Conservation (phyloP, 53 echinoderm and acorn worm species). For the Patiria pectinifera region DNA sequence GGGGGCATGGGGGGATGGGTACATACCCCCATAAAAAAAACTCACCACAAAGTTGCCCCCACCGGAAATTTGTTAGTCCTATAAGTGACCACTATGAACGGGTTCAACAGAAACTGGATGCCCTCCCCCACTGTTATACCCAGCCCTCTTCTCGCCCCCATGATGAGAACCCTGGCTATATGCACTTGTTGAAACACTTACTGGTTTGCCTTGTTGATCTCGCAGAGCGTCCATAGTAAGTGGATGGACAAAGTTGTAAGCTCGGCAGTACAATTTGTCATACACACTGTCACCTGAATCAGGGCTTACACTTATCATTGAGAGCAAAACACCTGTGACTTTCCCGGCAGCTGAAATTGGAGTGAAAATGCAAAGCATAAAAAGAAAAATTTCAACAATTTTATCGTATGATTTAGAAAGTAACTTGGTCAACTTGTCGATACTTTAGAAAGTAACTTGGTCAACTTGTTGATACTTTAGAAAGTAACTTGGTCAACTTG, state of each 20-base stretch:
- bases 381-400: neutral
- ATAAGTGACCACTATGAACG: no score
- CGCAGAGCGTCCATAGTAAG: conserved; percentile 24
- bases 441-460: no score
- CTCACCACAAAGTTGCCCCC: no score
- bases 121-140: neutral
- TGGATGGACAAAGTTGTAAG: conserved; percentile 26
- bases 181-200: neutral
- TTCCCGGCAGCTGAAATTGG: conserved; percentile 15
- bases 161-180: no score
- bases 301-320: conserved; percentile 34
- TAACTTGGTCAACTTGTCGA: no score
- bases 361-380: neutral
- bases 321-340: conserved; percentile 30
- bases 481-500: no score
- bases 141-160: neutral
- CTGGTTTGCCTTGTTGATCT: conserved; percentile 8
- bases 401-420: neutral
- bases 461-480: no score
- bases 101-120: no score
- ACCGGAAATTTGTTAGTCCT: neutral
- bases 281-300: neutral
- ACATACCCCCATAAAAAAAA: no score
- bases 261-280: conserved; percentile 1
- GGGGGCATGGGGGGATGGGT: no score